Evolutionary conservation across 1,140 invertebrate species (phyloP).

Genomic region (Drosophila tani): DNA sequence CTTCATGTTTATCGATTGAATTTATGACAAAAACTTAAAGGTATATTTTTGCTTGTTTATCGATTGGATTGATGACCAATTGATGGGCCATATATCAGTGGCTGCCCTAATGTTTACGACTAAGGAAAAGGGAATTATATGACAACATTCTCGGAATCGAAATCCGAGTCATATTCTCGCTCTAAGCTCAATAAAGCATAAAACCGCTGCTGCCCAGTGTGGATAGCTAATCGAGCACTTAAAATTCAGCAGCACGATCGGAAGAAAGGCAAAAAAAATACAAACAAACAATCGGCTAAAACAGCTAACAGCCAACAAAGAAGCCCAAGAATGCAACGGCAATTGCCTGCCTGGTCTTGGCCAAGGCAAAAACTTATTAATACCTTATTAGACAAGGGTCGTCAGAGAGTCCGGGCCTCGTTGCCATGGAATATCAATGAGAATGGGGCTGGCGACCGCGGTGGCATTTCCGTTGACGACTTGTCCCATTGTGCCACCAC

Average conservation of each 20-base stretch:
- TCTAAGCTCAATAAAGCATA: neutral
- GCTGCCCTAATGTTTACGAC: slow-evolving; percentile 1
- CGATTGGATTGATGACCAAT: neutral
- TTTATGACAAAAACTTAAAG: neutral
- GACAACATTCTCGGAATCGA: slow-evolving; percentile 6
- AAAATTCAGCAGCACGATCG: slow-evolving; percentile 64
- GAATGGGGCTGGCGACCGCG: slow-evolving; percentile 41
- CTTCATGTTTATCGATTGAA: neutral
- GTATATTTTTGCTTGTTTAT: neutral
- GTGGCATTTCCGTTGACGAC: slow-evolving; percentile 58
- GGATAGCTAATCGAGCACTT: slow-evolving; percentile 45
- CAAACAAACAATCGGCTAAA: slow-evolving; percentile 23
- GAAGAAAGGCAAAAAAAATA: slow-evolving; percentile 4
- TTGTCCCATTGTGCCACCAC: slow-evolving; percentile 46
- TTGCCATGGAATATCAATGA: slow-evolving; percentile 69
- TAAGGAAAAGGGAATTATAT: neutral
- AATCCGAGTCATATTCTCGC: neutral
- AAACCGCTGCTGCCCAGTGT: slow-evolving; percentile 33
- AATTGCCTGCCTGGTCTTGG: slow-evolving; percentile 51
- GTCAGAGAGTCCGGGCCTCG: slow-evolving; percentile 14
- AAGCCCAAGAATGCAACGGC: slow-evolving; percentile 66
- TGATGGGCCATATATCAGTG: neutral
- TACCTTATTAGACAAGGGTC: slow-evolving; percentile 76
- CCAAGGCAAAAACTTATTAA: slow-evolving; percentile 71
- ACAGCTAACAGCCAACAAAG: slow-evolving; percentile 29